Conservation (phyloP, 2,888 invertebrate species). For the Epistrophe eligans region DNA sequence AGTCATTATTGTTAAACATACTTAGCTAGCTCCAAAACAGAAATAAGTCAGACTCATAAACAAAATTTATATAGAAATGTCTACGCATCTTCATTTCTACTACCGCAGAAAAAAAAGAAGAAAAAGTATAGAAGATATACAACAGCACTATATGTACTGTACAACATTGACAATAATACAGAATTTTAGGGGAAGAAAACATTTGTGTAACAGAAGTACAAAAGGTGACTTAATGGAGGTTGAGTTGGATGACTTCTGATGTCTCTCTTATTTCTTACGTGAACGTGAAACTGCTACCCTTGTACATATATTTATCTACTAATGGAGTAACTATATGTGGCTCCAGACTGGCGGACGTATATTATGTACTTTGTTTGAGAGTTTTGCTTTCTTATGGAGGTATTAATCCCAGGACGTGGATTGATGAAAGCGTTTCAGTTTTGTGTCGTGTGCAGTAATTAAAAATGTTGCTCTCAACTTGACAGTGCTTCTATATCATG, state of each 20-base stretch:
- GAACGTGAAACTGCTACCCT: conserved; percentile 24
- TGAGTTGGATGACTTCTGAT: conserved; percentile 61
- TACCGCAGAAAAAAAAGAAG: neutral
- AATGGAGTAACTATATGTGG: conserved; percentile 68
- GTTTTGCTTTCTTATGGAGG: conserved; percentile 19
- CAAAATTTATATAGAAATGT: conserved; percentile 53
- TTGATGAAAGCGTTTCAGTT: conserved; percentile 69
- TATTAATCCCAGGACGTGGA: conserved; percentile 65
- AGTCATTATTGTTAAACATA: conserved; percentile 70
- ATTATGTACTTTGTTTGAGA: neutral
- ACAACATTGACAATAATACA: conserved; percentile 14
- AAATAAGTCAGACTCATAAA: conserved; percentile 68
- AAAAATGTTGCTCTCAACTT: conserved; percentile 43
- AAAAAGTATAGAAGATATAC: neutral
- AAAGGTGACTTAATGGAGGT: conserved; percentile 64
- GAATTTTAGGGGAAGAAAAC: conserved; percentile 50
- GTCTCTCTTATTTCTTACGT: conserved; percentile 65
- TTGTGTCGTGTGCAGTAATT: conserved; percentile 70
- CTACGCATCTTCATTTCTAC: conserved; percentile 26
- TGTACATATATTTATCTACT: neutral
- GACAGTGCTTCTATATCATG: neutral
- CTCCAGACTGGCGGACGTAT: conserved; percentile 73
- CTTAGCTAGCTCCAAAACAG: conserved; percentile 63
- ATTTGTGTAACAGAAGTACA: conserved; percentile 66
- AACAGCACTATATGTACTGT: conserved; percentile 3